Evolutionary conservation across 2,888 invertebrate species (phyloP), one percentile per base, ranked within the genome.

Genomic region (Leucophenga montana): DNA sequence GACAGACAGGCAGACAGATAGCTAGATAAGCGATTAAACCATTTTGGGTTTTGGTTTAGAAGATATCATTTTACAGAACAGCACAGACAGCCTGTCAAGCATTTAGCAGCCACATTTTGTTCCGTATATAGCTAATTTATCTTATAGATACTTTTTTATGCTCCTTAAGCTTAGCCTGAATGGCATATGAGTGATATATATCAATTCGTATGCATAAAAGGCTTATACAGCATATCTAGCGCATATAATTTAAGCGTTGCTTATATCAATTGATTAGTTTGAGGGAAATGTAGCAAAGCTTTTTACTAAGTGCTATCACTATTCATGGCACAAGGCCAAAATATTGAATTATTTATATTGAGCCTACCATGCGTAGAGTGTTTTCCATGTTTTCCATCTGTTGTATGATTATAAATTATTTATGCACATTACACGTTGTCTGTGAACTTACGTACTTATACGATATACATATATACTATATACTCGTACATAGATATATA

Each of bases 181-280:
- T 83, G 83, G 81, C 83, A 78, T 80, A 81, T 81, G 83, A 81
- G 82, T 81, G 83, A 81, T 81, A 75, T 75, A 77, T 78, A 80
- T 46, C 20, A 48, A n/a, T 50, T n/a, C n/a, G 56, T 68, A 39
- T 72, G 72, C 72, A 71, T 76, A 48, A 20, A 61, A 20, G 61
- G 50, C 31, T 27, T 33, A n/a, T n/a, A n/a, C n/a, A n/a, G n/a
- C n/a, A n/a, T n/a, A 50, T 50, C 50, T 48, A 50, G 18, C 65
- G 27, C 59, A 27, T 33, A 50, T 50, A 16, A 33, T 22, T 33
- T 27, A 50, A 66, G 31, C 20, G 9, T 18, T 0, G 20, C 46
- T 64, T 44, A 48, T 57, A 67, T 72, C 68, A 71, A 70, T 33
- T 68, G 61, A 70, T 50, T 50, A 39, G 39, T 39, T 39, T 39